Evolutionary conservation across 2,113 vertebrate species (phyloP), one percentile per base, ranked within the genome.

Genomic region (Columba janthina): DNA sequence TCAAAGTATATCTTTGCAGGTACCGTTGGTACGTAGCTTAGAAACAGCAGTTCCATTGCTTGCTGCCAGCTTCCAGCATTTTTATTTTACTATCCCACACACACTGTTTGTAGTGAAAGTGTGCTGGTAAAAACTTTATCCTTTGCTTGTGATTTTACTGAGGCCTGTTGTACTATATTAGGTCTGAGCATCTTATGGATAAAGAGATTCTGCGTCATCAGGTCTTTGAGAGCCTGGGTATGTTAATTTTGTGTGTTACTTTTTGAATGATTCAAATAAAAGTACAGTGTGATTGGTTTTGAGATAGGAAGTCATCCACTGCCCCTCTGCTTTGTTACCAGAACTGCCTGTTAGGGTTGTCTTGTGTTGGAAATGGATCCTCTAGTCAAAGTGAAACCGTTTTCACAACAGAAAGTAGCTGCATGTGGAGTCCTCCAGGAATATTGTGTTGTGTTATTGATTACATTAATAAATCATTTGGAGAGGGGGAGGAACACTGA

Each of bases 401-500:
- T 96, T 88, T 25, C 32, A 36, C 46, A 42, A 58, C 11, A 71
- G n/a, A 66, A 84, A 36, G 38, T 51, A 42, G 8, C 65, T 66
- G 46, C 21, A 40, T 2, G 1, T 84, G 32, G 44, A 83, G 31
- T 77, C 25, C 32, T 84, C 18, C 40, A 70, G 19, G 83, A 76
- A 21, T 50, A 36, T 2, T 53, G 2, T 77, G 6, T 48, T 51
- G 28, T 90, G 38, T 62, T 87, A 78, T 24, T 89, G 77, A 86
- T 94, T 71, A 18, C 38, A 24, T 78, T 89, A 84, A 90, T 88
- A 95, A 96, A 34, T 26, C 14, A 70, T 76, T 95, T 62, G 28
- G 50, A 61, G 80, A 83, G n/a, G 6, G 21, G 19, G 22, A 88
- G 13, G 54, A 73, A 65, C 24, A 53, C 5, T 44, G 31, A 85